Base-by-base conservation (phyloP, 2,888 invertebrate genomes). In the Callyntrura guangdongensis region DNA sequence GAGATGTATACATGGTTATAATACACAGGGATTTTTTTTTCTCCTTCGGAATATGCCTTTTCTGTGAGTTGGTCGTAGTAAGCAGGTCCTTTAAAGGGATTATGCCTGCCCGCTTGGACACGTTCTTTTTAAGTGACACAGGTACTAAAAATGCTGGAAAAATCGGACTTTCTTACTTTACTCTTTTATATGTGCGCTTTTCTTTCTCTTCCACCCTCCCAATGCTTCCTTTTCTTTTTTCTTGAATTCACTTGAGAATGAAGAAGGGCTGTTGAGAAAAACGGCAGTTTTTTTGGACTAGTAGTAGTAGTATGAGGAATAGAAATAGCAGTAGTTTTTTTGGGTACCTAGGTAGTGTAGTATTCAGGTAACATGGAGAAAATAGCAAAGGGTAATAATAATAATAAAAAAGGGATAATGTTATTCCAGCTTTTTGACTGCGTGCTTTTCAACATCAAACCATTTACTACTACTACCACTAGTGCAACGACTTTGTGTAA, bases 21-120 rank as follows among this genome's bases (percentile, higher is more conserved):
- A n/a, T 53, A 14, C 53, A 53, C 12, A 53, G 1, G 9, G 1
- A 53, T 53, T 6, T 53, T 53, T 53, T 53, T 53, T 53, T 53
- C 9, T 53, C 9, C 14, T 53, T 53, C 53, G 1, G 9, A 11
- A 53, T 53, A 53, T 53, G 11, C 14, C 14, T 53, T 53, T 53
- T 53, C 11, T 64, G 22, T 83, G 67, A 69, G 84, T 84, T 85
- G 56, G 36, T 36, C 53, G 47, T 74, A 49, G 49, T 49, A 49
- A 74, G 74, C 22, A 77, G 53, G 72, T 67, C 59, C 89, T 85
- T 85, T 85, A 77, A 89, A 84, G 67, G 85, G 89, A 79, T 89
- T 85, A 89, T 79, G 82, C 86, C 72, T 82, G 86, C 81, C 86
- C 86, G 90, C 90, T 82, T 90, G 90, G 86, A 90, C 90, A 90